Conservation (phyloP, 2,797 vertebrate species). For the Enteromius mattozi region DNA sequence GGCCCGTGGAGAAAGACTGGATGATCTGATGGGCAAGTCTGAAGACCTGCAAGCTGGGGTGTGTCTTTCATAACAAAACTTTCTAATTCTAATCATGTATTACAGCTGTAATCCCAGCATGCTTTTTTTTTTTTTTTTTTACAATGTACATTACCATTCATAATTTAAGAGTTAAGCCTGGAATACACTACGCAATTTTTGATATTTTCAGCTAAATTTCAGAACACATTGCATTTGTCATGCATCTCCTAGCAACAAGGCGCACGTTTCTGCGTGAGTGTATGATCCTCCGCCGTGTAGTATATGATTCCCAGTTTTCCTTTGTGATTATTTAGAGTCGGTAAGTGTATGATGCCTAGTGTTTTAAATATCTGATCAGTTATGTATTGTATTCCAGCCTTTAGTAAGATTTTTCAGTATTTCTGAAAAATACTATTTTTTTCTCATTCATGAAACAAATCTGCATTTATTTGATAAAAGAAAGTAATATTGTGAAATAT, state of each 20-base stretch:
- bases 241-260: too few species aligned
- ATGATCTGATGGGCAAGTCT: conserved; percentile 90
- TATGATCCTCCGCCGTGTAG: too few species aligned
- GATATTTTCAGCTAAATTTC: too few species aligned
- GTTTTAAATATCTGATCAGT: too few species aligned
- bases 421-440: not conserved
- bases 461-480: not conserved
- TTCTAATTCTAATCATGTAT: not conserved
- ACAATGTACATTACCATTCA: not conserved
- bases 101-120: not conserved
- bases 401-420: not conserved
- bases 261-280: too few species aligned
- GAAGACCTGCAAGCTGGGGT: conserved; percentile 92
- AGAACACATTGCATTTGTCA: too few species aligned
- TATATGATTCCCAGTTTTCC: too few species aligned
- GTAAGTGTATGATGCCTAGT: too few species aligned
- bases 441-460: not conserved
- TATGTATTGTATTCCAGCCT: too few species aligned
- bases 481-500: not conserved
- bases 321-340: too few species aligned
- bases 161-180: not conserved
- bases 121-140: not conserved
- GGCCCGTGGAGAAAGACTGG: conserved; percentile 90
- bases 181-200: too few species aligned
- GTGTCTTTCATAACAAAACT: not conserved